Conservation (phyloP, 1,140 invertebrate species). For the Chymomyza costata region DNA sequence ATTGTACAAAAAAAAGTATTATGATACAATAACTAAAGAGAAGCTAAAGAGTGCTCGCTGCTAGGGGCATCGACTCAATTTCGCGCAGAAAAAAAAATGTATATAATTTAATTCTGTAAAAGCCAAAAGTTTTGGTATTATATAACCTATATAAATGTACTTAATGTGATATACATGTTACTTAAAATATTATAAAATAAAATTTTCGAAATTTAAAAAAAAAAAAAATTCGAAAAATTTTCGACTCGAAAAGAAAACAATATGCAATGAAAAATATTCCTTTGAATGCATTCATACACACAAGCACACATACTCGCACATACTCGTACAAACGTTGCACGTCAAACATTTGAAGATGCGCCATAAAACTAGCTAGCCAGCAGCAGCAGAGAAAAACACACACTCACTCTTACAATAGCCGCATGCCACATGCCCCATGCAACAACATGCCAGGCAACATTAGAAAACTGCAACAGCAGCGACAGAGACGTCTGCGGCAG, state of each 20-base stretch:
- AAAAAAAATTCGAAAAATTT: slow-evolving; percentile 46
- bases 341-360: slow-evolving; percentile 68
- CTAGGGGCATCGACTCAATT: no score
- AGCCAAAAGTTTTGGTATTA: no score
- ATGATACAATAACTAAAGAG: slow-evolving; percentile 38
- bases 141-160: no score
- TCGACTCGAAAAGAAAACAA: slow-evolving; percentile 59
- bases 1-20: no score
- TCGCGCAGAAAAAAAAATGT: no score
- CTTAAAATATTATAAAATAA: no score
- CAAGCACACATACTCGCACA: slow-evolving; percentile 7
- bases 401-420: slow-evolving; percentile 5
- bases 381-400: no score
- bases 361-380: slow-evolving; percentile 26
- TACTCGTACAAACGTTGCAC: slow-evolving; percentile 23
- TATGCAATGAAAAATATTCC: slow-evolving; percentile 2
- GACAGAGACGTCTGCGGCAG: slow-evolving; percentile 7
- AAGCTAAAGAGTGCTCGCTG: no score
- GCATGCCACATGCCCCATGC: slow-evolving; percentile 44
- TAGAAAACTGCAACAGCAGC: slow-evolving; percentile 62
- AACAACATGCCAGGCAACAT: slow-evolving; percentile 65
- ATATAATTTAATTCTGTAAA: no score
- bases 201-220: no score
- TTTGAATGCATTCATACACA: neutral
- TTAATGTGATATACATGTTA: no score